Evolutionary conservation across 2,113 vertebrate species (phyloP).

Genomic region (Bambusicola thoracicus): DNA sequence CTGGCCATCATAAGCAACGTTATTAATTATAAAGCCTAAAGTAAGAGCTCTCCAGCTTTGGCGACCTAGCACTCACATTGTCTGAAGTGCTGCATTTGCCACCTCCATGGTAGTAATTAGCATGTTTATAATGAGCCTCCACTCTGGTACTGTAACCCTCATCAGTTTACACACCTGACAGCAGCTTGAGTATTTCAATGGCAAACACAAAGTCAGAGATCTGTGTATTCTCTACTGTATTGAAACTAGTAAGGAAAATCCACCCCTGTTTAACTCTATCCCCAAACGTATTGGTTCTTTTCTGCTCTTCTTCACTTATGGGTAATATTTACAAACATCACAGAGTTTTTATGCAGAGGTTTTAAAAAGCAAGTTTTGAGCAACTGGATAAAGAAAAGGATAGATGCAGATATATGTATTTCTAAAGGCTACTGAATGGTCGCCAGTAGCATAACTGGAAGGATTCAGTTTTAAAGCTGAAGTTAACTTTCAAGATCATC

Average conservation of each 20-base stretch:
- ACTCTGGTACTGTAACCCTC: neutral
- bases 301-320: neutral
- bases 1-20: slow-evolving; percentile 3
- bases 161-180: slow-evolving; percentile 11
- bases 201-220: neutral
- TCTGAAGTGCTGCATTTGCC: slow-evolving; percentile 21
- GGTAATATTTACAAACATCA: neutral
- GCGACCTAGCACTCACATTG: slow-evolving; percentile 8
- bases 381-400: neutral
- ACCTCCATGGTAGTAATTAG: slow-evolving; percentile 32
- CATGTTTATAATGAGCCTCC: slow-evolving; percentile 9
- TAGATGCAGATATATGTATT: neutral
- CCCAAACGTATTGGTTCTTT: neutral
- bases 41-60: neutral
- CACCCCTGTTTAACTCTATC: neutral
- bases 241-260: neutral
- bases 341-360: neutral
- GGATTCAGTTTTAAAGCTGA: neutral
- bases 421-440: neutral
- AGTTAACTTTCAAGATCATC: neutral
- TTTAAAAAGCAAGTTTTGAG: slow-evolving; percentile 7
- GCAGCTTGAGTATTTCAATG: neutral
- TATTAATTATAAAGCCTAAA: slow-evolving; percentile 26
- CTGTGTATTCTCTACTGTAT: neutral
- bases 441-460: neutral